Conservation (phyloP, 2,113 vertebrate species). For the Ibidorhyncha struthersii region DNA sequence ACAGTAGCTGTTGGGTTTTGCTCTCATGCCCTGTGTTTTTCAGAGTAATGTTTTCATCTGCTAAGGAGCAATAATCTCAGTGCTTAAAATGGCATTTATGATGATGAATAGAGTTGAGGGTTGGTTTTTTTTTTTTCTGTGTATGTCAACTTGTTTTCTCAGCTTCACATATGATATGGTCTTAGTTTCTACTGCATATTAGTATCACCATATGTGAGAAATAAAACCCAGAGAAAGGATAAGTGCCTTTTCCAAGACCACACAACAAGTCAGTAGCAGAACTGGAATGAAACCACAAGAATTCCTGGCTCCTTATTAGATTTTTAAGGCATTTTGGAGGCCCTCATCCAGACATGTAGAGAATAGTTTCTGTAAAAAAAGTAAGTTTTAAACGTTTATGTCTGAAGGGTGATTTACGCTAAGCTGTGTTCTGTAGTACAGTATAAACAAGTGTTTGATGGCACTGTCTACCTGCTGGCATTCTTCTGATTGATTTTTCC, state of each 20-base stretch:
- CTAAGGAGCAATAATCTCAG: neutral
- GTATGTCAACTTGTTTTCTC: constrained; percentile 23
- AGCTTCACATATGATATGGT: neutral
- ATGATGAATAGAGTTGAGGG: neutral
- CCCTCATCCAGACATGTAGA: neutral
- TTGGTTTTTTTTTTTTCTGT: neutral
- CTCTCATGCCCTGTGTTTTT: neutral
- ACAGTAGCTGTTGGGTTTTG: neutral
- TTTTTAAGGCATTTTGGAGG: constrained; percentile 52
- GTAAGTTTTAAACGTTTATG: neutral
- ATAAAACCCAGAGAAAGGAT: constrained; percentile 26
- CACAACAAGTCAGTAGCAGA: constrained; percentile 61
- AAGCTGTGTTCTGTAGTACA: fast-evolving
- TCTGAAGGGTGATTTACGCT: neutral
- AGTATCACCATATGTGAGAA: neutral
- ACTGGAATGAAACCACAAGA: constrained; percentile 60
- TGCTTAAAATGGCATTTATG: neutral
- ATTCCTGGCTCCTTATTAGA: constrained; percentile 44
- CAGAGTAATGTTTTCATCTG: neutral
- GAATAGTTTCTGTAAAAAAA: constrained; percentile 8
- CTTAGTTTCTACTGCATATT: constrained; percentile 25
- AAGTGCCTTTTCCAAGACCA: constrained; percentile 61
- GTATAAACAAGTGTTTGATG: constrained; percentile 4
- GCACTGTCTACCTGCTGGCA: neutral
- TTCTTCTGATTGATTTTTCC: constrained; percentile 14